Conservation (phyloP, 2,797 vertebrate genomes). For the Neopelma chrysocephalum region DNA sequence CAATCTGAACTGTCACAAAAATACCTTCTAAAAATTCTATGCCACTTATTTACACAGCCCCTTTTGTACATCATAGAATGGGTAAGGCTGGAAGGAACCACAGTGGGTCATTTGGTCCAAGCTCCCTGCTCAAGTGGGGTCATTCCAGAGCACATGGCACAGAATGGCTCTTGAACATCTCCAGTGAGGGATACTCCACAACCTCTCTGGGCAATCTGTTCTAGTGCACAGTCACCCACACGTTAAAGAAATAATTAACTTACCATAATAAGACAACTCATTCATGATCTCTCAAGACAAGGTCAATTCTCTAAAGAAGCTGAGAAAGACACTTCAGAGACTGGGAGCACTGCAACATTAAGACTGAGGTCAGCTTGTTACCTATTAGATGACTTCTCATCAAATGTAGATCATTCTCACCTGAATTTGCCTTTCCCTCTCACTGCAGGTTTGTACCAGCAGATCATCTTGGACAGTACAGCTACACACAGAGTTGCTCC, state of each 20-base stretch:
- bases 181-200: background rate
- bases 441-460: background rate
- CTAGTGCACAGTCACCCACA: background rate
- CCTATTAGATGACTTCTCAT: background rate
- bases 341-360: background rate
- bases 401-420: rapidly evolving
- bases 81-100: background rate
- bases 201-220: background rate
- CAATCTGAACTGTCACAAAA: background rate
- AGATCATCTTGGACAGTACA: background rate
- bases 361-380: background rate
- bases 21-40: background rate
- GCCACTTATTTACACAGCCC: background rate
- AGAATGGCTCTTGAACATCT: background rate
- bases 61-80: background rate
- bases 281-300: background rate
- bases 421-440: background rate
- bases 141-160: background rate
- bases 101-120: background rate
- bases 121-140: background rate
- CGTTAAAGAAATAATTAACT: background rate
- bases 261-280: background rate
- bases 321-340: background rate
- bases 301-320: background rate
- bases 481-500: background rate